A percentile compares a stretch with the other conserved stretches of the same genome.
phyloP scores from a whole-genome alignment of 2,113 vertebrate species.

The Phalacrocorax brasilianus region DNA sequence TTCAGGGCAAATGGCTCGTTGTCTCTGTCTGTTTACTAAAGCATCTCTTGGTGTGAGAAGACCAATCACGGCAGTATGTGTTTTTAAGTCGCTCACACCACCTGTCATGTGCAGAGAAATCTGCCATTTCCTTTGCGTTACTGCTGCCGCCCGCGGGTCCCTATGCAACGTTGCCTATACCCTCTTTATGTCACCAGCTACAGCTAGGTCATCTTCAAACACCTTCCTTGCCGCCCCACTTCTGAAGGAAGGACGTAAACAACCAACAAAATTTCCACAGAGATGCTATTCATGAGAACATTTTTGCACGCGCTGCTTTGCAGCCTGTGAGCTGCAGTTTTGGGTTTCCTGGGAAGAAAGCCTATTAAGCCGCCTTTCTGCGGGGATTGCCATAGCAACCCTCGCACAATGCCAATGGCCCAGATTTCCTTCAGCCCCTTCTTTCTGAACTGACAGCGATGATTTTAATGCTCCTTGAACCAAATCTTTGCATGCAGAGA shows the following conservation, averaged over 20 bases:
- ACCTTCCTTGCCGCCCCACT: not conserved
- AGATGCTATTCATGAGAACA: conserved; percentile 52
- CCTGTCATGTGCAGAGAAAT: not conserved
- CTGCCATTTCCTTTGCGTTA: not conserved
- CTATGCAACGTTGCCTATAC: not conserved
- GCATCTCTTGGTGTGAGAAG: not conserved
- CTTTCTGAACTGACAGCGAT: conserved; percentile 73
- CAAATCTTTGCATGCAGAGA: conserved; percentile 54
- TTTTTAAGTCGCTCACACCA: not conserved
- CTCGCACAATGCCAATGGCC: conserved; percentile 66
- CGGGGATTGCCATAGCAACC: conserved; percentile 72
- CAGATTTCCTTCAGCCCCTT: conserved; percentile 67
- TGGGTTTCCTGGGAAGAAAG: conserved; percentile 74
- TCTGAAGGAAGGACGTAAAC: not conserved
- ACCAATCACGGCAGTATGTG: accelerated
- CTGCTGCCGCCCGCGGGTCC: not conserved
- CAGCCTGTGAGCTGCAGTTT: conserved; percentile 25
- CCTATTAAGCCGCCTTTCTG: conserved; percentile 68
- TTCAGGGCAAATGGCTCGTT: not conserved
- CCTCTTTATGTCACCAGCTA: not conserved
- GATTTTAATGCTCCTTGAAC: conserved; percentile 79
- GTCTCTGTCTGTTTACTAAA: not conserved
- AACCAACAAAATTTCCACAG: conserved; percentile 21
- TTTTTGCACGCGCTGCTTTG: conserved; percentile 15
- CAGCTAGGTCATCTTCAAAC: not conserved